These are phyloP conservation scores for Cataglyphis albicans DNA, from an alignment of 2,888 invertebrate species.

Conservation along the genomic window DNA sequence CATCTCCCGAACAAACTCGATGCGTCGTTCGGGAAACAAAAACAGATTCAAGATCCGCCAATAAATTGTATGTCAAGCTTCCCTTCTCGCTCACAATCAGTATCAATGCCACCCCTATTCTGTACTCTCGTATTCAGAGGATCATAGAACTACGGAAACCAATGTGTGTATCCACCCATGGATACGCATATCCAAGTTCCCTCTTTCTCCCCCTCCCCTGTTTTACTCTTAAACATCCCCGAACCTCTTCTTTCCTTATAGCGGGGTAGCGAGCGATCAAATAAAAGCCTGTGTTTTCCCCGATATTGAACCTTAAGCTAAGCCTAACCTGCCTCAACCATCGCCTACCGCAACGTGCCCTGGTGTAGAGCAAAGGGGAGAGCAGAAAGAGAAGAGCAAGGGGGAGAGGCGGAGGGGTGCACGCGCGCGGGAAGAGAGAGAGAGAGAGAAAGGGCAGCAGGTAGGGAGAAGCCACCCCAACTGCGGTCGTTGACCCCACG, in stretches of 20 bases:
- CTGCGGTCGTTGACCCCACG: constrained; percentile 84
- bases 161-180: constrained; percentile 68
- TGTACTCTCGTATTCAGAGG: constrained; percentile 71
- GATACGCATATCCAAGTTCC: constrained; percentile 57
- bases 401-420: constrained; percentile 58
- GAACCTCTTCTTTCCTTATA: constrained; percentile 36
- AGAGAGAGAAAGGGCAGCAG: constrained; percentile 74
- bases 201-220: constrained; percentile 29
- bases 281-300: constrained; percentile 83
- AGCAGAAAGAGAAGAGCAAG: constrained; percentile 56
- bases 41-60: constrained; percentile 76
- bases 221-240: constrained; percentile 11
- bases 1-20: neutral
- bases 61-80: constrained; percentile 74
- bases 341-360: constrained; percentile 79
- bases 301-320: constrained; percentile 84
- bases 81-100: constrained; percentile 56
- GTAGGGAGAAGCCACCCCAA: constrained; percentile 83
- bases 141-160: constrained; percentile 73
- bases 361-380: constrained; percentile 69
- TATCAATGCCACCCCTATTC: constrained; percentile 71
- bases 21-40: constrained; percentile 59
- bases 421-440: constrained; percentile 63
- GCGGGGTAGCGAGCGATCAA: constrained; percentile 78
- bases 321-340: constrained; percentile 85